Percentiles rank a stretch among this genome's conserved stretches.
phyloP scores from a whole-genome alignment of 64 coral and sea anemone species.

The Pachyseris speciosa region DNA sequence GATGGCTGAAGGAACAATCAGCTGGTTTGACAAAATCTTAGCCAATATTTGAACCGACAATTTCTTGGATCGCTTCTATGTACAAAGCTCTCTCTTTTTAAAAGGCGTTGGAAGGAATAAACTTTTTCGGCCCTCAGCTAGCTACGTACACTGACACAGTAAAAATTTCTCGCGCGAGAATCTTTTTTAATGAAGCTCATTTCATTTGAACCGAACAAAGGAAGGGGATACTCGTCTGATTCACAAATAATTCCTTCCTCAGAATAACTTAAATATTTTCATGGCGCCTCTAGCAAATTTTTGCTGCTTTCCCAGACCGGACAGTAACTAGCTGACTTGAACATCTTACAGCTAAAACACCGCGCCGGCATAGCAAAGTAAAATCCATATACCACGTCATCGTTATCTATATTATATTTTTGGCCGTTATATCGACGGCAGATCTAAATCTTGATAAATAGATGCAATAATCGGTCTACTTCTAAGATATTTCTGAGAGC shows the following conservation, averaged over 20 bases:
- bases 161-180: too few species aligned
- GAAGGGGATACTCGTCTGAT: not conserved
- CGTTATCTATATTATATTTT: not conserved
- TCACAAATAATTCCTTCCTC: not conserved
- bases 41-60: constrained; percentile 1
- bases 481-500: not conserved
- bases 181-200: too few species aligned
- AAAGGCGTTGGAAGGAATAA: too few species aligned
- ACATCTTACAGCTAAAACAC: too few species aligned
- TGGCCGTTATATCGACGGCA: not conserved
- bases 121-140: too few species aligned
- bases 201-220: too few species aligned
- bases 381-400: not conserved
- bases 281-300: not conserved
- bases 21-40: not conserved
- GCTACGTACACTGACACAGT: too few species aligned
- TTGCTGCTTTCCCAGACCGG: not conserved
- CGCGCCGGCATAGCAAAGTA: not conserved
- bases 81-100: too few species aligned
- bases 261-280: not conserved
- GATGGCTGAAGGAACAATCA: not conserved
- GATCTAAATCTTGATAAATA: not conserved
- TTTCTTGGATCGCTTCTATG: too few species aligned
- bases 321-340: too few species aligned
- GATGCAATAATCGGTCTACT: not conserved